Evolutionary conservation across 2,113 vertebrate species (phyloP), one percentile per base, ranked within the genome.

Genomic region (Himantopus leucocephalus): DNA sequence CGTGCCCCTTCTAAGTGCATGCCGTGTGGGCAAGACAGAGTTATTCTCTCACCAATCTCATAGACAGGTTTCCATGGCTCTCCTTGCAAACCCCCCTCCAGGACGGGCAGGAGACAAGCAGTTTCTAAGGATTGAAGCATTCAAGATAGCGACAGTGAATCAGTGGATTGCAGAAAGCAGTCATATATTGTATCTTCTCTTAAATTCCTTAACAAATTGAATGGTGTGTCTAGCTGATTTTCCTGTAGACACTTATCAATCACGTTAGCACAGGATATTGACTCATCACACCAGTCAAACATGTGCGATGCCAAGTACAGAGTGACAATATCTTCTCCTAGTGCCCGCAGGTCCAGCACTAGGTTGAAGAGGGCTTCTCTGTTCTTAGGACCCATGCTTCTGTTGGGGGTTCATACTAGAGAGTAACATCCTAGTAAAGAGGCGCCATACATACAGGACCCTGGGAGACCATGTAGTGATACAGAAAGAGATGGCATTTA

Each of bases 31-130:
- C 99, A 99, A 43, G 98, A 98, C 67, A 99, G 87, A 27, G 90
- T 96, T 92, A 99, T 92, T n/a, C 96, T 98, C 55, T 99, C 99
- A 43, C 99, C 99, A 1, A 99, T 97, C 26, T 95, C 82, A 58
- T 99, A 99, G 32, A 85, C 85, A 32, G 85, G 75, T 93, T 99
- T 99, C 85, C 50, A 83, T 22, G 99, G 99, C 10, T 97, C 95
- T 96, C 93, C 98, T 62, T 85, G 97, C 32, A 99, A 73, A 8
- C 93, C 77, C 7, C 80, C 56, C 35, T 70, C 95, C 91, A 99
- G 88, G 4, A 34, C 14, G 10, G 99, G 99, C 43, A 97, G 73
- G 63, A 96, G 71, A 83, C 99, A 99, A 32, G 97, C 62, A 0
- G 97, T 97, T 97, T 97, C 98, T 98, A 84, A 80, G 58, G 55